phyloP scores from a whole-genome alignment of 2,888 invertebrate genomes.

The Tetragonisca angustula region DNA sequence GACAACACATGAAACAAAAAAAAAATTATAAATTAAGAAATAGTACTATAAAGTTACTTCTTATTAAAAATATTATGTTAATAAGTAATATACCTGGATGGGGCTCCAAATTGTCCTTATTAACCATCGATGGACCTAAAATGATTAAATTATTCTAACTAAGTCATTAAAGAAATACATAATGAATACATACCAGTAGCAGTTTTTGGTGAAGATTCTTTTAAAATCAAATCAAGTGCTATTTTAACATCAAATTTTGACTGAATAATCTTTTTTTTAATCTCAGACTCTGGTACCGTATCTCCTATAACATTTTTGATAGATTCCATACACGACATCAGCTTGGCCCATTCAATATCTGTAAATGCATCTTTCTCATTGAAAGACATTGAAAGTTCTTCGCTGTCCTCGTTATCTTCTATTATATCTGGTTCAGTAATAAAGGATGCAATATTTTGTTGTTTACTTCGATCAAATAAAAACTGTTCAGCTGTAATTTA shows the following conservation, averaged over 20 bases:
- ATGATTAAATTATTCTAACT: conserved; percentile 28
- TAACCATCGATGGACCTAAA: conserved; percentile 57
- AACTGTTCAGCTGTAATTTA: conserved; percentile 88
- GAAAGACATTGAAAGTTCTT: conserved; percentile 69
- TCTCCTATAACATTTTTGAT: conserved; percentile 93
- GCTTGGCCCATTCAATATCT: conserved; percentile 89
- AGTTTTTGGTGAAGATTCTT: conserved; percentile 81
- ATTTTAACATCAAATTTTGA: conserved; percentile 90
- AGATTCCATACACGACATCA: conserved; percentile 93
- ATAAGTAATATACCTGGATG: conserved; percentile 73
- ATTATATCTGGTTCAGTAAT: conserved; percentile 89
- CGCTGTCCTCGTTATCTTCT: conserved; percentile 86
- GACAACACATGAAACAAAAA: conserved; percentile 76
- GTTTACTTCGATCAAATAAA: conserved; percentile 92
- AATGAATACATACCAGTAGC: conserved; percentile 32
- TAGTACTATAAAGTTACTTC: conserved; percentile 1
- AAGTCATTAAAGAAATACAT: neutral
- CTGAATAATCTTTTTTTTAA: conserved; percentile 90
- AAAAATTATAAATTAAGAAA: conserved; percentile 66
- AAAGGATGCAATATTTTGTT: conserved; percentile 91
- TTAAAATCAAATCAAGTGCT: conserved; percentile 90
- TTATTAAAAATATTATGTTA: conserved; percentile 14
- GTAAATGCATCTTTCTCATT: conserved; percentile 85
- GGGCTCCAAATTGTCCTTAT: conserved; percentile 62
- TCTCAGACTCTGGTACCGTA: conserved; percentile 88